A percentile compares a stretch with the other conserved stretches of the same genome.
phyloP scores from a whole-genome alignment of 2,888 invertebrate species.

The Dicycla oo region DNA sequence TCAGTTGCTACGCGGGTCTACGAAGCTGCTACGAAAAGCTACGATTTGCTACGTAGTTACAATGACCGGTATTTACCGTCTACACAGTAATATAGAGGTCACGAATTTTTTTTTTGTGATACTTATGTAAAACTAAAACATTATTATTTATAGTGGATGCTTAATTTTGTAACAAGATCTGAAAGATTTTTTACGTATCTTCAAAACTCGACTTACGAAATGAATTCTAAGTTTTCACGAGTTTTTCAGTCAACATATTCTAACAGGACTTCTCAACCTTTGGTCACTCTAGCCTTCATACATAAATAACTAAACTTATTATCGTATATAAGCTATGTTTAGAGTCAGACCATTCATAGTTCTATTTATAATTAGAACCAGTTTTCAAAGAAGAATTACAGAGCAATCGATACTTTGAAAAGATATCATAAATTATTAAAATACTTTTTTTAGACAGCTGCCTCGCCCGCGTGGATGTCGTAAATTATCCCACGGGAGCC shows the following conservation, averaged over 20 bases:
- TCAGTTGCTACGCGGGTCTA: slow-evolving; percentile 46
- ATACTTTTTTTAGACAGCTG: no score
- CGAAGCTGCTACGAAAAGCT: slow-evolving; percentile 54
- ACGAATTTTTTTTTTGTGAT: slow-evolving; percentile 13
- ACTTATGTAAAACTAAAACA: background rate
- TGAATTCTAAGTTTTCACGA: background rate
- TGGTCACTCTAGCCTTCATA: slow-evolving; percentile 14
- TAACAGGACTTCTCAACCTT: background rate
- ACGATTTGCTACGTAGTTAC: slow-evolving; percentile 50
- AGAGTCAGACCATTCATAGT: background rate
- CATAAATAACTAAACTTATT: slow-evolving; percentile 12
- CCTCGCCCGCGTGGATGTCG: no score
- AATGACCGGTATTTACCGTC: slow-evolving; percentile 8
- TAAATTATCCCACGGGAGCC: no score
- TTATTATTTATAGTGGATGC: slow-evolving; percentile 7
- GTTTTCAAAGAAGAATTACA: slow-evolving; percentile 27
- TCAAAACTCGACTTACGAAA: background rate
- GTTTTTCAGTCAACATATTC: background rate
- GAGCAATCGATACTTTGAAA: slow-evolving; percentile 5
- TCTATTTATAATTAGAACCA: slow-evolving; percentile 1
- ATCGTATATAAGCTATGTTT: slow-evolving; percentile 4
- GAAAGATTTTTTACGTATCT: background rate
- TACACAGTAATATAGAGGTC: slow-evolving; percentile 38
- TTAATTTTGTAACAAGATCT: background rate
- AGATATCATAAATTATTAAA: slow-evolving; percentile 21